Base-by-base conservation (phyloP, 1,140 invertebrate genomes). In the Drosophila kikkawai region DNA sequence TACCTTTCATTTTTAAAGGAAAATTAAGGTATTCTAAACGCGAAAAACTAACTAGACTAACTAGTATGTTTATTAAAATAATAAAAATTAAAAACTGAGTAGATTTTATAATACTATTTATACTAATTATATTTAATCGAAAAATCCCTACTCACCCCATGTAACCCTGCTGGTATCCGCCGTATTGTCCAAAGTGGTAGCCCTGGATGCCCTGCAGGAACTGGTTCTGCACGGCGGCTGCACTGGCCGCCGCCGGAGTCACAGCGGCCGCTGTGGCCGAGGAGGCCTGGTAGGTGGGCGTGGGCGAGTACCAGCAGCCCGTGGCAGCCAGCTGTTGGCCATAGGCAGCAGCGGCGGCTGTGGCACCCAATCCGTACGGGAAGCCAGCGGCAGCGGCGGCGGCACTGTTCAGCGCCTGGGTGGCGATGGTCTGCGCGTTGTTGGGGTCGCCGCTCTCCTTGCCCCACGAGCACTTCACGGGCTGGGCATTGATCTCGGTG, bases 381-480 rank as follows among this genome's bases (percentile, higher is more conserved):
- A 82, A 93, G 8, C 91, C 91, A 34, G 91, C 91, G 13, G 91
- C 91, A 13, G 85, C 85, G n/a, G 85, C 85, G 5, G 85, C 85
- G 57, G 91, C 84, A 29, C 82, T 92, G 57, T 90, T 92, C 39
- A 92, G 78, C 17, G 93, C 93, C 93, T 93, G 95, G 93, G 94
- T 95, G 91, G 94, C 95, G 64, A 95, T 94, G 64, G 95, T 94
- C 91, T 96, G 96, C 8, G 95, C 95, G 90, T 97, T 97, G 92
- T 97, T 97, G 2, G 97, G 97, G 92, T 98, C 95, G n/a, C 97
- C 97, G 58, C 97, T 97, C 92, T 99, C 98, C 94, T 99, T 99
- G 48, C 99, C 99, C 99, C 99, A 99, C 79, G 98, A 99, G 94
- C 99, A 99, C 93, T 99, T 99, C n/a, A 99, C 98, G 6, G 96